Evolutionary conservation across 2,888 invertebrate species (phyloP).

Genomic region (Sarcophaga carnaria): DNA sequence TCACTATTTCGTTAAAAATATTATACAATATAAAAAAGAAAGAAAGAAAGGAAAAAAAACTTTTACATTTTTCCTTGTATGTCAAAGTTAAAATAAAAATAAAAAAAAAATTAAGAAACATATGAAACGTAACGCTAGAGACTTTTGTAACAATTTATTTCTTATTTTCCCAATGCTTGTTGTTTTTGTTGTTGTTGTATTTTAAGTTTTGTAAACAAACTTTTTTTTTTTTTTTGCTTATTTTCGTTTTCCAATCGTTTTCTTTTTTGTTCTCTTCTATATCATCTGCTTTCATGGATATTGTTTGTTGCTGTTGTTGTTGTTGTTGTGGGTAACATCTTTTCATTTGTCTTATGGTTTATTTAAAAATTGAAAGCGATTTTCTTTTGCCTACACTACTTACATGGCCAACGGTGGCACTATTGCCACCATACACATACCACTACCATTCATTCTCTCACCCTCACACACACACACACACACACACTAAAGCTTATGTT

Average conservation of each 20-base stretch:
- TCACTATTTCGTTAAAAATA: background rate
- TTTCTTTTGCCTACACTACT: constrained; percentile 17
- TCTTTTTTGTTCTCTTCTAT: constrained; percentile 28
- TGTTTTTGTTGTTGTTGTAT: background rate
- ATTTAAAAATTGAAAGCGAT: constrained; percentile 62
- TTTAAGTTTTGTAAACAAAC: constrained; percentile 62
- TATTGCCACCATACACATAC: background rate
- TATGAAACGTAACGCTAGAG: constrained; percentile 9
- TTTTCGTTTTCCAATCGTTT: constrained; percentile 54
- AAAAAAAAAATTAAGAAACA: background rate
- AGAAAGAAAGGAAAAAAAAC: constrained; percentile 27
- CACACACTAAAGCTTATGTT: background rate
- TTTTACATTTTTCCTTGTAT: constrained; percentile 48
- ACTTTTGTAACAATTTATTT: constrained; percentile 49
- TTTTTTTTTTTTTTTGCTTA: constrained; percentile 1
- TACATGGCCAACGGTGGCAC: background rate
- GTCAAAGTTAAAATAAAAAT: constrained; percentile 42
- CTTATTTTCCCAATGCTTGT: background rate
- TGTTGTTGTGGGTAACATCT: constrained; percentile 44
- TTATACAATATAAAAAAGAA: background rate
- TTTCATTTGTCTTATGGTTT: constrained; percentile 51
- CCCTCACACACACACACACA: background rate
- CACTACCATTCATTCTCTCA: background rate
- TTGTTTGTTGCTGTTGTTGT: background rate
- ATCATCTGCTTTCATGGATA: no score